Percentiles rank a stretch among this genome's conserved stretches.
Conservation (phyloP, 92 coral and sea anemone genomes). For the Virgularia gustaviana region DNA sequence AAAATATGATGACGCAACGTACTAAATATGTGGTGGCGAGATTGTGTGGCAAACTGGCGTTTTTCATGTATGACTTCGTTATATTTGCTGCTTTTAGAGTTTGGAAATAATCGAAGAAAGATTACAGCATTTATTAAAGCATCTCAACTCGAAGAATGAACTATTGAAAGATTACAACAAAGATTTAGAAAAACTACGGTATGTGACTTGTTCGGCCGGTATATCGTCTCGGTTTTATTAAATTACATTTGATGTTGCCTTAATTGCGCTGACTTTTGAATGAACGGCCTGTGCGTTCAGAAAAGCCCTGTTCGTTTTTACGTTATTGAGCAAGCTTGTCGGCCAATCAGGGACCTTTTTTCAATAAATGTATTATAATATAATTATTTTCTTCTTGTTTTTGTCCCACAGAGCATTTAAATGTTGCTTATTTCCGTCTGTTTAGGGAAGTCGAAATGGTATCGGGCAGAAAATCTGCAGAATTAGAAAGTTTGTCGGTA, state of each 20-base stretch:
- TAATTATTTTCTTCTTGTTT: too few species aligned
- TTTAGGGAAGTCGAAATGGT: conserved; percentile 64
- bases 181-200: conserved; percentile 4
- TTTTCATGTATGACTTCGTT: background rate
- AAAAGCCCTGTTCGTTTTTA: too few species aligned
- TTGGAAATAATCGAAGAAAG: background rate
- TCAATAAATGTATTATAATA: too few species aligned
- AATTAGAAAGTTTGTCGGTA: conserved; percentile 78
- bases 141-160: background rate
- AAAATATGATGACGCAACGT: too few species aligned
- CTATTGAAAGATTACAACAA: conserved; percentile 7
- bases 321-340: too few species aligned
- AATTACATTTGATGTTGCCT: too few species aligned
- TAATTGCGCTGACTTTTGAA: too few species aligned
- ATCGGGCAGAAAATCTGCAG: conserved; percentile 85
- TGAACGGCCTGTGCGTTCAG: too few species aligned
- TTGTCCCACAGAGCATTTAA: too few species aligned
- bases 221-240: too few species aligned
- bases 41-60: conserved; percentile 28
- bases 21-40: conserved; percentile 62
- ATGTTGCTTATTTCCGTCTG: background rate
- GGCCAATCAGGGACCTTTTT: too few species aligned
- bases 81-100: background rate
- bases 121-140: background rate
- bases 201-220: background rate